Percentiles rank a stretch among this genome's conserved stretches.
Evolutionary conservation across 2,888 invertebrate species (phyloP).

Genomic region (Argynnis bischoffii): DNA sequence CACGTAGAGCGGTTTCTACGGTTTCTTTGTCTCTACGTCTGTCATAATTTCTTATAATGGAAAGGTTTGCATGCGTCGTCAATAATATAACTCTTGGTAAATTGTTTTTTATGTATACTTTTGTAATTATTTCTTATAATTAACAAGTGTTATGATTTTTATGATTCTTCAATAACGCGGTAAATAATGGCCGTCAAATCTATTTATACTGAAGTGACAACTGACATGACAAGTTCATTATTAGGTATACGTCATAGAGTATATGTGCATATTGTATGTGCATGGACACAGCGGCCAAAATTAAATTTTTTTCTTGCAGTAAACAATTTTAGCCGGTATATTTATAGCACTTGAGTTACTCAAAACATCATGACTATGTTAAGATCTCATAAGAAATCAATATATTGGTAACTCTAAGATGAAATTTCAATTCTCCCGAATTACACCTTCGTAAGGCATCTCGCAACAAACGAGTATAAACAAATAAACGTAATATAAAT

Average conservation of each 20-base stretch:
- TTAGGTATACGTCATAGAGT: not conserved
- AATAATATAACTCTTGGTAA: slow-evolving; percentile 6
- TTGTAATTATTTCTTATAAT: not conserved
- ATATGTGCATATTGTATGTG: not conserved
- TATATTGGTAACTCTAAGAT: too few relatives aligned
- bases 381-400: not conserved
- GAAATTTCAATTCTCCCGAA: too few relatives aligned
- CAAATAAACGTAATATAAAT: too few relatives aligned
- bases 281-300: not conserved
- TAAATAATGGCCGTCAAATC: not conserved
- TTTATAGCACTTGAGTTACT: slow-evolving; percentile 17
- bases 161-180: not conserved
- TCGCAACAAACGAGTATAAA: too few relatives aligned
- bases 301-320: slow-evolving; percentile 3
- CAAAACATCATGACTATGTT: not conserved
- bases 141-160: slow-evolving; percentile 9
- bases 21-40: slow-evolving; percentile 2
- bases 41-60: slow-evolving; percentile 7
- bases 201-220: slow-evolving; percentile 16
- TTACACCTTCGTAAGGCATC: too few relatives aligned
- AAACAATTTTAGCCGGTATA: slow-evolving; percentile 9
- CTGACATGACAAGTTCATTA: not conserved
- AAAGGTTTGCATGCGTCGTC: slow-evolving; percentile 17
- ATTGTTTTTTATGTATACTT: not conserved
- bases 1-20: not conserved